Base-by-base conservation (phyloP, 2,888 invertebrate species). In the Coremacera marginata region DNA sequence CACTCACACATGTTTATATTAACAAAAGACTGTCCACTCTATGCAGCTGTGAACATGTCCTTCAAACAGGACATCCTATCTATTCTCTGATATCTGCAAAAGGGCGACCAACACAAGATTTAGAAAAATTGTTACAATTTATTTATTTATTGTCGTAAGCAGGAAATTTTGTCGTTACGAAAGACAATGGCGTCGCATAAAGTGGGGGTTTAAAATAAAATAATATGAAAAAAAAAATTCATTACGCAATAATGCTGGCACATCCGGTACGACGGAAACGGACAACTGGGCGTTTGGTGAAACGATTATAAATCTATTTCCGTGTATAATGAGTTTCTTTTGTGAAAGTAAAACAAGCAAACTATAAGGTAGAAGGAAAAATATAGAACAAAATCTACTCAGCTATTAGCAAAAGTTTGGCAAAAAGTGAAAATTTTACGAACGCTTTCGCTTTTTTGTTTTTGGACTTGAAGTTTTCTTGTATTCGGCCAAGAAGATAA, bases 271-370 rank as follows among this genome's bases (percentile, higher is more conserved):
- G 67, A n/a, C 2, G 31, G 19, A 22, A 19, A n/a, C 19, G 67
- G 44, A 22, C 44, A 25, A 19, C 22, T 37, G 8, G 68, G 16
- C 11, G 63, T 27, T 25, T n/a, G 67, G n/a, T 25, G 34, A 76
- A 75, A 19, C 71, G 76, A 70, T 76, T 76, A 76, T 62, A 63
- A 76, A 76, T 71, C 76, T 63, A 71, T 76, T 76, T 76, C 55
- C 52, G 51, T 11, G 63, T 34, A 55, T 9, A 55, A 55, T 19
- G 22, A 8, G 34, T 63, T 31, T 34, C 31, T 62, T 27, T 25
- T 55, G 19, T 55, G 55, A 1, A 5, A 55, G 55, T 2, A 11
- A 44, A 44, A 44, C 44, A 44, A 44, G 11, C 44, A 44, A 11
- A 2, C 44, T 14, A 27, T 60, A 11, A 60, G 27, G 4, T 25